Percentiles rank a stretch among this genome's conserved stretches.
phyloP scores from a whole-genome alignment of 92 coral and sea anemone species.

The Epizoanthus rinbou region DNA sequence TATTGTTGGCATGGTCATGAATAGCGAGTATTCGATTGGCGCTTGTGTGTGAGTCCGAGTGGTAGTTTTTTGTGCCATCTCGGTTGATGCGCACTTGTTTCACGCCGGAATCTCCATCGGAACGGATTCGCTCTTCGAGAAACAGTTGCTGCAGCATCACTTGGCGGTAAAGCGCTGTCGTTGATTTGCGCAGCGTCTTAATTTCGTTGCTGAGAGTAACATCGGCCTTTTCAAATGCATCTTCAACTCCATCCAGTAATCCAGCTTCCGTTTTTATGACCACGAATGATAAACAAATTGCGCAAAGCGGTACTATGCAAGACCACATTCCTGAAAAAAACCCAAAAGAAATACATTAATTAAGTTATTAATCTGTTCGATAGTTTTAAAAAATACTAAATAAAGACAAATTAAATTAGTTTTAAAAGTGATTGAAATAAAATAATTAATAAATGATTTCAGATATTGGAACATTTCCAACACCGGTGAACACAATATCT shows the following conservation, averaged over 20 bases:
- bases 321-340: no score
- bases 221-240: neutral
- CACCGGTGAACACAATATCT: no score
- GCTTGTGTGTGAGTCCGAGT: conserved; percentile 49
- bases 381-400: no score
- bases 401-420: no score
- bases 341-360: no score
- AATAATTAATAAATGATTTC: no score
- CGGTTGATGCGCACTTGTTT: conserved; percentile 51
- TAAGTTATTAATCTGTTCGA: no score
- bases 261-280: neutral
- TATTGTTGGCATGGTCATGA: conserved; percentile 22
- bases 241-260: neutral
- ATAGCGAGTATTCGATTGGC: neutral
- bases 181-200: neutral
- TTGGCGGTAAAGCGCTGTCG: conserved; percentile 25
- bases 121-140: conserved; percentile 65
- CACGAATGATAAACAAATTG: no score
- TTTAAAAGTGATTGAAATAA: no score
- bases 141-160: conserved; percentile 72
- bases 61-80: conserved; percentile 55
- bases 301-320: no score
- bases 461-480: no score
- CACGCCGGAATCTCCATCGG: conserved; percentile 69
- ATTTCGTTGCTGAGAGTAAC: neutral